Evolutionary conservation across 2,888 invertebrate genomes (phyloP), one percentile per base, ranked within the genome.

Genomic region (Empis stercorea): DNA sequence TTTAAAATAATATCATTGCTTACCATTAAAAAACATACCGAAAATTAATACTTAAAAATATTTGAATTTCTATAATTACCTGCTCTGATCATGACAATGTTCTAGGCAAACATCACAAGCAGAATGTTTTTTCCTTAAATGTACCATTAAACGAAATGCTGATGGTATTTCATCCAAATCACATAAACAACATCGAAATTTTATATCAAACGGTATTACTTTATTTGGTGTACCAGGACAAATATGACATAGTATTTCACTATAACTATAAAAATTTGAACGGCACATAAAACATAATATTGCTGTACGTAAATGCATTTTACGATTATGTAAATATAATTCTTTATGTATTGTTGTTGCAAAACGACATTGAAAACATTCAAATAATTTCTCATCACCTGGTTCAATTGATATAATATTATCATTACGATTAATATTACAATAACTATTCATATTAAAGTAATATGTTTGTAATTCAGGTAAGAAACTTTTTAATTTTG

Each of bases 21-120:
- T n/a, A n/a, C n/a, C n/a, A n/a, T n/a, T n/a, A n/a, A n/a, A n/a
- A n/a, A n/a, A n/a, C n/a, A n/a, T n/a, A n/a, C n/a, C n/a, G n/a
- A n/a, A n/a, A n/a, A n/a, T n/a, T n/a, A n/a, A n/a, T n/a, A n/a
- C n/a, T n/a, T n/a, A n/a, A n/a, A n/a, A n/a, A n/a, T n/a, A n/a
- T n/a, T n/a, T n/a, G n/a, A 20, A 20, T 20, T 20, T 20, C 5
- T 20, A 30, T n/a, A 42, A 55, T 51, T 30, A 58, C 42, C 63
- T 61, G 45, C 50, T 53, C 61, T 89, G 89, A 62, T 81, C 84
- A 45, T 81, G 78, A 58, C 87, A 87, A 52, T 80, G 76, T 65
- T 89, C 88, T 55, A 91, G 70, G 61, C 91, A 91, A 16, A 89
- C 85, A 69, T 91, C 89, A 66, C 91, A 91, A 1, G 84, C 80